Evolutionary conservation across 2,888 invertebrate species (phyloP), one percentile per base, ranked within the genome.

Genomic region (Kuschelorhynchus macadamiae): DNA sequence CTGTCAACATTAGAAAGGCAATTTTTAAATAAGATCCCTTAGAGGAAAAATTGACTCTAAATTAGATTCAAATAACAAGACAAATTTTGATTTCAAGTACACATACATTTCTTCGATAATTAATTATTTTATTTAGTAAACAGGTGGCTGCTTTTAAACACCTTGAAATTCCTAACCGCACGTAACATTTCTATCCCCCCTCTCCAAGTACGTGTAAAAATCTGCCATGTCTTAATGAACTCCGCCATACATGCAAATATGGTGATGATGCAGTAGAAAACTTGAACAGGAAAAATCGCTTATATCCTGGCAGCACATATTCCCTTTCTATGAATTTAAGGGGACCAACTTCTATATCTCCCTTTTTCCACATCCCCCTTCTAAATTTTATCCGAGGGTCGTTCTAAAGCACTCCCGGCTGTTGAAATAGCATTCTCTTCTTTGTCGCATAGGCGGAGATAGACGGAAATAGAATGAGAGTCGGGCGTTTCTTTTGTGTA

Each of bases 401-500:
- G 44, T 41, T 59, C 36, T 50, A 60, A 60, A 33, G 60, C 47
- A 17, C 25, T 21, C 60, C 50, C 18, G 42, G 5, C 12, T 20
- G 8, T 36, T 20, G 49, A 21, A 47, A 20, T 36, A 1, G 7
- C 33, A 32, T 8, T 14, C 25, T 30, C 33, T 9, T 65, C 64
- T 57, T 49, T 64, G 49, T 64, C 49, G 3, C 18, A 56, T 49
- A 41, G 64, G 49, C 42, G 42, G 57, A 32, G 50, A 41, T 18
- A 46, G 55, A 67, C 12, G 25, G 30, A 44, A 52, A 67, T 17
- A 32, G 55, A 16, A 67, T 30, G 49, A 49, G 16, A 47, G 32
- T 41, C 52, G 63, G 67, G 67, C 67, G 67, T 33, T 67, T 55
- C 62, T 68, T 63, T 62, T 49, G 50, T 55, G 17, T 42, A 41